phyloP scores from a whole-genome alignment of 2,113 vertebrate species.

The Ailuropoda melanoleuca region DNA sequence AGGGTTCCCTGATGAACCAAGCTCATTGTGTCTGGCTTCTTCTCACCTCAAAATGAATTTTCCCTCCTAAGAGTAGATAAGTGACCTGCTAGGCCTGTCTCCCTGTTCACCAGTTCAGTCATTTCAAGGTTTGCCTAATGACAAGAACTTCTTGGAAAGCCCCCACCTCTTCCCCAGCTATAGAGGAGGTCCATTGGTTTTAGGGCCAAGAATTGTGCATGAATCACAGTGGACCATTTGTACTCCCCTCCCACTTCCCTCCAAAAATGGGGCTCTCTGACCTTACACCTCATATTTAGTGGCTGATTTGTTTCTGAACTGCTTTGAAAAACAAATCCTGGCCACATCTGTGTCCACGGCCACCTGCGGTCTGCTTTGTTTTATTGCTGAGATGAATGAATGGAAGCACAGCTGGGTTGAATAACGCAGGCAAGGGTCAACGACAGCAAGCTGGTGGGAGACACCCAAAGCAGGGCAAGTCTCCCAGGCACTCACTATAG shows the following conservation, averaged over 20 bases:
- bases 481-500: fast-evolving
- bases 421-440: neutral
- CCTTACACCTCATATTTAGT: neutral
- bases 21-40: neutral
- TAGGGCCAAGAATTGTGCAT: fast-evolving
- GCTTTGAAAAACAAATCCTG: neutral
- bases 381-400: neutral
- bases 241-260: neutral
- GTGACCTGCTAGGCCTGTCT: too few species aligned
- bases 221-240: neutral
- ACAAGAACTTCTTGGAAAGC: neutral
- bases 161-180: fast-evolving
- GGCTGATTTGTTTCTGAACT: neutral
- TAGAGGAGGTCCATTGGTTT: neutral
- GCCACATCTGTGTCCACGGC: neutral
- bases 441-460: fast-evolving
- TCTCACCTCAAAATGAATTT: neutral
- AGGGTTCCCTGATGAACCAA: too few species aligned
- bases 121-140: neutral
- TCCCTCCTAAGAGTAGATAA: neutral
- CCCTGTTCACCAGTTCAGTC: neutral
- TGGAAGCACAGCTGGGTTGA: neutral
- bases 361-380: neutral
- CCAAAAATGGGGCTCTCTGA: neutral
- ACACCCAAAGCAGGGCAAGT: too few species aligned